A percentile compares a stretch with the other conserved stretches of the same genome.
Conservation (phyloP, 2,113 vertebrate genomes). For the Platanista minor region DNA sequence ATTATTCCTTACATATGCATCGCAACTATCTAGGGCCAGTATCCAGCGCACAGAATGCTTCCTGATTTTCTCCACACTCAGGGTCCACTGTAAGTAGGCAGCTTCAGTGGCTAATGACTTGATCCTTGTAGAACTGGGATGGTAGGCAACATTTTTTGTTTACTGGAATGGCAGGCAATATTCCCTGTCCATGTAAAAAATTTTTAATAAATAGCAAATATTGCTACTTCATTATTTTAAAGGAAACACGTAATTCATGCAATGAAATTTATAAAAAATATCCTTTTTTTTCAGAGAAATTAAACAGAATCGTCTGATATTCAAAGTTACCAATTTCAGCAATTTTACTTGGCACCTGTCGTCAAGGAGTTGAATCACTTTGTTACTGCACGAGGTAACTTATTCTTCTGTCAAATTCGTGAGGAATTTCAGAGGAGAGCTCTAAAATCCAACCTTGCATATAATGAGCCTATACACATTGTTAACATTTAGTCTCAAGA, state of each 20-base stretch:
- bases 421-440: not conserved
- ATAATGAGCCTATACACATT: not conserved
- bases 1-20: not conserved
- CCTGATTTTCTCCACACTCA: not conserved
- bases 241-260: not conserved
- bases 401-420: slow-evolving; percentile 10
- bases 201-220: not conserved
- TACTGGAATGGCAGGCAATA: not conserved
- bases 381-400: not conserved
- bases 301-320: not conserved
- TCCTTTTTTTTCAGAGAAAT: not conserved
- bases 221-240: not conserved
- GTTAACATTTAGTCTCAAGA: not conserved
- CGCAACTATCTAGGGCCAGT: not conserved
- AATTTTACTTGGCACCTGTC: not conserved
- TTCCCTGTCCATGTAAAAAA: not conserved
- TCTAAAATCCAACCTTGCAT: not conserved
- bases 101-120: not conserved
- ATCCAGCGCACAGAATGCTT: not conserved
- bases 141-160: not conserved
- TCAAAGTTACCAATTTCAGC: not conserved
- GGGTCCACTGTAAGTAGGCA: too few species aligned
- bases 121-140: not conserved
- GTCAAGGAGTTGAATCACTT: slow-evolving; percentile 17
- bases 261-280: not conserved